These are phyloP conservation scores for Drosophila niveifrons DNA, from an alignment of 2,888 invertebrate species.

Conservation along the genomic window DNA sequence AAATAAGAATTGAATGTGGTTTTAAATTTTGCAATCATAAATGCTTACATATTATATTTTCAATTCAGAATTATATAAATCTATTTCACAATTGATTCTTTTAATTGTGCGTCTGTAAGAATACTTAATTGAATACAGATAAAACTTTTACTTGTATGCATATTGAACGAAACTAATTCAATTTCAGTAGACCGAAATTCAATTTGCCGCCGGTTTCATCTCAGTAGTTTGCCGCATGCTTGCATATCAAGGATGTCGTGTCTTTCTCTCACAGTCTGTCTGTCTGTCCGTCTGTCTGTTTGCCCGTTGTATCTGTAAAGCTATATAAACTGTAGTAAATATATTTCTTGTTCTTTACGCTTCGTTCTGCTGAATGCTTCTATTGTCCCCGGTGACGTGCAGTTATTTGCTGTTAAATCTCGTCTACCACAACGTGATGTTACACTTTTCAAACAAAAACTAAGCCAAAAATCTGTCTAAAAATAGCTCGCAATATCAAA, in stretches of 20 bases:
- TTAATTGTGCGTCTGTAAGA: neutral
- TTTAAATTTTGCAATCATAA: no score
- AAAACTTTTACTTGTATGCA: neutral
- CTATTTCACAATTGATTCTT: neutral
- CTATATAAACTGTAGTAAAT: constrained; percentile 6
- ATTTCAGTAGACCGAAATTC: constrained; percentile 37
- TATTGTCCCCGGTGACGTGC: constrained; percentile 60
- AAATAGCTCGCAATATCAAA: constrained; percentile 64
- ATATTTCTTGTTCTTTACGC: constrained; percentile 20
- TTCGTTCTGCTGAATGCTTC: constrained; percentile 44
- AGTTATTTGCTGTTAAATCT: constrained; percentile 64
- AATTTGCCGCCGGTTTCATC: constrained; percentile 49
- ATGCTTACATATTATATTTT: no score
- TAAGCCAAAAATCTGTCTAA: constrained; percentile 53
- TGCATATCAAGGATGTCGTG: constrained; percentile 53
- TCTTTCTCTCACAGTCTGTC: neutral
- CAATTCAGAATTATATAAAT: no score
- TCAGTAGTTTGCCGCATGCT: constrained; percentile 64
- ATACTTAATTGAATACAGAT: constrained; percentile 1
- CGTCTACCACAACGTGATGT: constrained; percentile 54
- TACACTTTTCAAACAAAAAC: constrained; percentile 50
- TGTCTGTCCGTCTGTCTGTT: constrained; percentile 5
- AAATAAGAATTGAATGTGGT: no score
- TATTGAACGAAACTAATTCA: constrained; percentile 9
- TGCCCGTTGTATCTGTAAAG: constrained; percentile 23